Base-by-base conservation (phyloP, 2,888 invertebrate species). In the Zele albiditarsus region DNA sequence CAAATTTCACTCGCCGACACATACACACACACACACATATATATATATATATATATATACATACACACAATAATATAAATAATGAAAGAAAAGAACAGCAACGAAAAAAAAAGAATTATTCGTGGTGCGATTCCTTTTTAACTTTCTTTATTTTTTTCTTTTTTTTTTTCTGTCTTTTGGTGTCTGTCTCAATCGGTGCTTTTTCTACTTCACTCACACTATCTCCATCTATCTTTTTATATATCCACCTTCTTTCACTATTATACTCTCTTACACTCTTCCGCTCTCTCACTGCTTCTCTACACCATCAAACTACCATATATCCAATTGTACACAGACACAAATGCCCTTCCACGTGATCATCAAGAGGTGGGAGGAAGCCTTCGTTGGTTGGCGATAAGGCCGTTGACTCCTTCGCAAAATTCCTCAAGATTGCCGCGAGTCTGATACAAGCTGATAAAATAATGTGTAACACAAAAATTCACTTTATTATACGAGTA, bases 401-500 rank as follows among this genome's bases (percentile, higher is more conserved):
- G 86, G 86, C 84, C 86, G 83, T 86, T 86, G 86, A 86, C 86
- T 85, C 81, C 81, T 81, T 80, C 81, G 81, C 81, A 81, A 85
- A 85, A 85, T 85, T 84, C 84, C 84, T 72, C 83, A 80, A 71
- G 73, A 75, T 62, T 58, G 53, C n/a, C 33, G n/a, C 49, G 25
- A 23, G 33, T 38, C 12, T 25, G 33, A 70, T 57, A 71, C 20
- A 42, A 28, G 46, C 42, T 20, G 28, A 33, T 62, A 25, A 23
- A 38, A 71, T 27, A 20, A 65, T 25, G 20, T 10, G 28, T 46
- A 8, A 53, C 20, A 20, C 20, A 8, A 53, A 53, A 20, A 20
- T 20, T 10, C n/a, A 20, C 20, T n/a, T 4, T 53, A 53, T 53
- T 20, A 20, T 10, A 53, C 8, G 20, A 46, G 5, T 4, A 16